Percentiles rank a stretch among this genome's conserved stretches.
Evolutionary conservation across 1,140 invertebrate genomes (phyloP).

Genomic region (Euwallacea fornicatus): DNA sequence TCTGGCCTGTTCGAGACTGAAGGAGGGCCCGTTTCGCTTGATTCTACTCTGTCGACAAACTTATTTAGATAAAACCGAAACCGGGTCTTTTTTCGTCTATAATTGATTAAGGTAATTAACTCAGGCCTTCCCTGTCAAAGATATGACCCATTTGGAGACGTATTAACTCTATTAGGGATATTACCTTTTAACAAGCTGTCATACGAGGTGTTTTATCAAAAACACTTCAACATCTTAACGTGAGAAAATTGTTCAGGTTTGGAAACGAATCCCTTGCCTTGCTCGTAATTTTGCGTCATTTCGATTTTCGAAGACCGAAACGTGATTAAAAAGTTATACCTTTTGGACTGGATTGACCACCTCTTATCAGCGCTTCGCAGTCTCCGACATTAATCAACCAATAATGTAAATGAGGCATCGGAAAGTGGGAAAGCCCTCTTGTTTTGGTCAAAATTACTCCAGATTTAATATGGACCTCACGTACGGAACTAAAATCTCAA

Average conservation of each 20-base stretch:
- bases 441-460: constrained; percentile 6
- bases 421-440: neutral
- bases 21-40: constrained; percentile 5
- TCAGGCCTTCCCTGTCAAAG: constrained; percentile 29
- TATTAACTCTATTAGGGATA: constrained; percentile 31
- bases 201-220: constrained; percentile 12
- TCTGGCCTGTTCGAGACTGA: neutral
- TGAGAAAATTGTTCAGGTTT: neutral
- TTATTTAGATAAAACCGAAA: constrained; percentile 36
- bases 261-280: too few species aligned
- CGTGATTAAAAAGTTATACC: too few species aligned
- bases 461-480: constrained; percentile 9
- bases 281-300: too few species aligned
- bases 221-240: neutral
- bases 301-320: too few species aligned
- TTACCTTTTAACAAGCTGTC: constrained; percentile 34
- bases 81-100: constrained; percentile 29
- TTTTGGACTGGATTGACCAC: neutral
- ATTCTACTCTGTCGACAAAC: constrained; percentile 29
- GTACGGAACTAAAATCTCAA: constrained; percentile 9
- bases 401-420: constrained; percentile 8
- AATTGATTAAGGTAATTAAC: constrained; percentile 38
- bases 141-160: constrained; percentile 34
- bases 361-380: constrained; percentile 7
- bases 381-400: neutral